Conservation (phyloP, 2,888 invertebrate species). For the Polydrusus pterygomalis region DNA sequence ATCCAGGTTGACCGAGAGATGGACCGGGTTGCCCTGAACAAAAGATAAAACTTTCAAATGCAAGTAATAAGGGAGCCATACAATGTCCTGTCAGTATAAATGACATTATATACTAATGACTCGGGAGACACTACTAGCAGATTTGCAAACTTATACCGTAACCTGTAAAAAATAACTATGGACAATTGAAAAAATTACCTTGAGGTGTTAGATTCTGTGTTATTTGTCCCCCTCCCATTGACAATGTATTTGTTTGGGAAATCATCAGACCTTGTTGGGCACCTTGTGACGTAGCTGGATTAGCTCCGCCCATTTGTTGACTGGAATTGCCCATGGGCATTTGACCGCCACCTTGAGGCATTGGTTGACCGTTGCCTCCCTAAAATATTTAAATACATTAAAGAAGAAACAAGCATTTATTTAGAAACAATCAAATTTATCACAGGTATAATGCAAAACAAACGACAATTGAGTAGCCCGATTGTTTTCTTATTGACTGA, state of each 20-base stretch:
- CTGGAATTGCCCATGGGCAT: slow-evolving; percentile 66
- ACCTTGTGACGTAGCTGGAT: slow-evolving; percentile 63
- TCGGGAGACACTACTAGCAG: too few relatives aligned
- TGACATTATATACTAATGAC: too few relatives aligned
- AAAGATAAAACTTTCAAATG: not conserved
- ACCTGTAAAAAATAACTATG: too few relatives aligned
- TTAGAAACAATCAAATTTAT: too few relatives aligned
- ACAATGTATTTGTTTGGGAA: slow-evolving; percentile 74
- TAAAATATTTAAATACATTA: slow-evolving; percentile 29
- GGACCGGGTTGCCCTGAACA: slow-evolving; percentile 29
- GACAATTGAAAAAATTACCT: slow-evolving; percentile 56
- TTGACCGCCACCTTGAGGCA: slow-evolving; percentile 63
- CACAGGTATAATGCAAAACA: too few relatives aligned
- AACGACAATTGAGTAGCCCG: too few relatives aligned
- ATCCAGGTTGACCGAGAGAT: slow-evolving; percentile 32
- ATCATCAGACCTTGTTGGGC: slow-evolving; percentile 63
- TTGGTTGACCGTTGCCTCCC: slow-evolving; percentile 62
- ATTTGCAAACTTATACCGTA: too few relatives aligned
- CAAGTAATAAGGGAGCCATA: too few relatives aligned
- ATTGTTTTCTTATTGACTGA: too few relatives aligned
- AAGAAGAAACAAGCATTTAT: too few relatives aligned
- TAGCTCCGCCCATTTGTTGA: slow-evolving; percentile 65
- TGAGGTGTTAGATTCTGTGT: slow-evolving; percentile 74
- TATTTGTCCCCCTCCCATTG: slow-evolving; percentile 77
- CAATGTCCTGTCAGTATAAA: too few relatives aligned